Conservation (phyloP, 2,797 vertebrate species). For the Odontamblyopus rebecca region DNA sequence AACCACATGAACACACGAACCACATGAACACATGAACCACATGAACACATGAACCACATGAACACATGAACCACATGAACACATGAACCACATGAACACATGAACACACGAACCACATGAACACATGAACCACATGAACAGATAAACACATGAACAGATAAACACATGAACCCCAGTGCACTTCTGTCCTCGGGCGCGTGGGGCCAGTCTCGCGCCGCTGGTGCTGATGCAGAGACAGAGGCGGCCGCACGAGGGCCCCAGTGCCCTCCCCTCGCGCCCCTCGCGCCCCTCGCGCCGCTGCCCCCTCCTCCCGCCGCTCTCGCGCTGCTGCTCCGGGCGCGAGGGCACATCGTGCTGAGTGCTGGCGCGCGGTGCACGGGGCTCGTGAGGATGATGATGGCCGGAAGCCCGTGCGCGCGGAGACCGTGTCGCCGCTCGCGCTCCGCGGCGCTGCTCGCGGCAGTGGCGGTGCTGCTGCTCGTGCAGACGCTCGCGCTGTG, state of each 20-base stretch:
- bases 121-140: no score
- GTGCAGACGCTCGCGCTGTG: slow-evolving; percentile 91
- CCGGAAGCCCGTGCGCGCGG: slow-evolving; percentile 78
- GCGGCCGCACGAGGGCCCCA: slow-evolving; percentile 54
- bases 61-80: no score
- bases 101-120: background rate
- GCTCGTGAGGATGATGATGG: slow-evolving; percentile 61
- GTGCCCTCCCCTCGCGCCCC: slow-evolving; percentile 31
- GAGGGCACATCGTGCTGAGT: slow-evolving; percentile 64
- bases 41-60: no score
- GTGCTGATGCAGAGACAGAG: slow-evolving; percentile 1
- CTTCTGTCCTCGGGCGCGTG: background rate
- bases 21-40: background rate
- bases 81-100: no score
- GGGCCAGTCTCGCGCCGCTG: accelerated
- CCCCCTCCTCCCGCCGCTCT: slow-evolving; percentile 28
- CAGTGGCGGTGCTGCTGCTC: slow-evolving; percentile 87
- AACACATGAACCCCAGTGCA: background rate
- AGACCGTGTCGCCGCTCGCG: slow-evolving; percentile 88
- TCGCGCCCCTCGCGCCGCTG: slow-evolving; percentile 25
- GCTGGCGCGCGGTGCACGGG: slow-evolving; percentile 61
- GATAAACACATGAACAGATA: no score
- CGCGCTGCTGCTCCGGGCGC: slow-evolving; percentile 61
- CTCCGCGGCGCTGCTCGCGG: slow-evolving; percentile 86
- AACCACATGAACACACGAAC: no score